Evolutionary conservation across 1,140 invertebrate species (phyloP).

Genomic region (Drosophila lacteicornis): DNA sequence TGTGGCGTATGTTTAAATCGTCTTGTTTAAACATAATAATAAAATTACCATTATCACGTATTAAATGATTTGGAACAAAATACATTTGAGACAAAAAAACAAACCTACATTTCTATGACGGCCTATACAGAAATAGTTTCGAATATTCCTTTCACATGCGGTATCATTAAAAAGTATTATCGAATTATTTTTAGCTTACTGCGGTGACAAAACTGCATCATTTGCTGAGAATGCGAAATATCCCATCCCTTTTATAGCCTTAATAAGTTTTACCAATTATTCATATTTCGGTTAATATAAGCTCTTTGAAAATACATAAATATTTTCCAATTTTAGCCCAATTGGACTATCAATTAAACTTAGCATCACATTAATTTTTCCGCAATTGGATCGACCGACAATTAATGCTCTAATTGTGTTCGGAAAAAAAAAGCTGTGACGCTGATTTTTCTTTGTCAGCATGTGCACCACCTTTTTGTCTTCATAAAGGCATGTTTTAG

Average conservation of each 20-base stretch:
- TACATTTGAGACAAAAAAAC: too few relatives aligned
- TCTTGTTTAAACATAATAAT: neutral
- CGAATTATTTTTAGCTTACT: neutral
- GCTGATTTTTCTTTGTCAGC: neutral
- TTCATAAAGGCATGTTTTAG: too few relatives aligned
- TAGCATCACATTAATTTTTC: constrained; percentile 8
- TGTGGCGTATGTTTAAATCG: neutral
- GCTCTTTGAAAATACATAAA: too few relatives aligned
- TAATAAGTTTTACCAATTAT: constrained; percentile 5
- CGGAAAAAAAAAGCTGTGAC: neutral
- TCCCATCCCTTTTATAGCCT: neutral
- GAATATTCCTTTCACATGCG: neutral
- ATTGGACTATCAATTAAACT: constrained; percentile 7
- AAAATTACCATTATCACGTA: neutral
- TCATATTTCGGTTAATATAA: constrained; percentile 6
- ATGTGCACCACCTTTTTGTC: too few relatives aligned
- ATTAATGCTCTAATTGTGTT: neutral
- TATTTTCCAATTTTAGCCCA: constrained; percentile 7
- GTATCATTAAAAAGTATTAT: constrained; percentile 9
- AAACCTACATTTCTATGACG: too few relatives aligned
- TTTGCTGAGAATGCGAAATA: constrained; percentile 11
- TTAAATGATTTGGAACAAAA: neutral
- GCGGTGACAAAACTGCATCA: neutral
- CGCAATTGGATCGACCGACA: constrained; percentile 7
- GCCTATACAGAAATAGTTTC: too few relatives aligned